These are phyloP conservation scores for Thelaira solivaga DNA, from an alignment of 2,888 invertebrate species.

Conservation along the genomic window DNA sequence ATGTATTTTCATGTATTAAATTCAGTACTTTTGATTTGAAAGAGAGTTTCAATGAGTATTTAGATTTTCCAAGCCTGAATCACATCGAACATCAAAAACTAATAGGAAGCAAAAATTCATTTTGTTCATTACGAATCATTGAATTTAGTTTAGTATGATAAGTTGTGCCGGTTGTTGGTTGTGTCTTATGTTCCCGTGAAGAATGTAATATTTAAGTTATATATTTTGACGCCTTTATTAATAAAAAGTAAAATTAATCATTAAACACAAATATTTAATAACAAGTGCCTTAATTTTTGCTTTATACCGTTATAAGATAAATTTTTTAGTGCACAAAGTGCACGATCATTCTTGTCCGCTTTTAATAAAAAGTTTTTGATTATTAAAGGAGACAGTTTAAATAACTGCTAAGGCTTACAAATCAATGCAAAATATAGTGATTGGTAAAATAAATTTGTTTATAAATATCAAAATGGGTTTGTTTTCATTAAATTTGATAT, in stretches of 20 bases:
- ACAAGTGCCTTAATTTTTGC: constrained; percentile 25
- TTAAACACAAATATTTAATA: not conserved
- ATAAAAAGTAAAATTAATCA: constrained; percentile 37
- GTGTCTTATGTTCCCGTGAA: not conserved
- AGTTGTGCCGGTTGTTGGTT: constrained; percentile 42
- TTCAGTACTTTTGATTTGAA: too few species aligned
- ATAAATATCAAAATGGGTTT: not conserved
- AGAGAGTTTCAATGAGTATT: too few species aligned
- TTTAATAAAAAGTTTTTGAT: not conserved
- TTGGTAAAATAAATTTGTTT: constrained; percentile 55
- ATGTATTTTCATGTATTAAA: too few species aligned
- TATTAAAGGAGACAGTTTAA: constrained; percentile 36
- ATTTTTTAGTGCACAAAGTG: constrained; percentile 10
- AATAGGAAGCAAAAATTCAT: constrained; percentile 27
- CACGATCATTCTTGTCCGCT: constrained; percentile 36
- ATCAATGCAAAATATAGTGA: constrained; percentile 64
- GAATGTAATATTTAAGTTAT: not conserved
- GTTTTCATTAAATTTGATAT: not conserved
- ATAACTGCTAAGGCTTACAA: constrained; percentile 49
- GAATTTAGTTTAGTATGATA: too few species aligned
- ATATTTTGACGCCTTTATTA: constrained; percentile 14
- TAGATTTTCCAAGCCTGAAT: not conserved
- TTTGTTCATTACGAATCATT: too few species aligned
- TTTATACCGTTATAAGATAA: constrained; percentile 16
- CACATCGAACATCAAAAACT: not conserved